Percentiles rank a stretch among this genome's conserved stretches.
phyloP scores from a whole-genome alignment of 2,888 invertebrate species.

The Biston betularia region DNA sequence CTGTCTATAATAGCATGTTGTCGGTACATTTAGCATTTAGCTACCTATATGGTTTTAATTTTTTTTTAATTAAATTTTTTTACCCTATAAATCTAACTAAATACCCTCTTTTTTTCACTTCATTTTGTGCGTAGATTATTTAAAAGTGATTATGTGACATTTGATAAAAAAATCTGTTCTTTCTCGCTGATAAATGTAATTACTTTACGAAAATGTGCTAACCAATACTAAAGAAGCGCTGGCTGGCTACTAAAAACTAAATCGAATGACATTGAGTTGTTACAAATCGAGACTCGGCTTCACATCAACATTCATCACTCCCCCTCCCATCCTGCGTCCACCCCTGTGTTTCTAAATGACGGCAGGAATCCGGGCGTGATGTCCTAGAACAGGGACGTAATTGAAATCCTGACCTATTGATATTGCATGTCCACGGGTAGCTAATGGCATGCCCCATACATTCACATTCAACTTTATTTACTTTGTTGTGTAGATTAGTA shows the following conservation, averaged over 20 bases:
- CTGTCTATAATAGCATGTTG: too few species aligned
- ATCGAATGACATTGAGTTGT: background rate
- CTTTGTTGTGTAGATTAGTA: slow-evolving; percentile 5
- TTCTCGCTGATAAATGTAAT: too few species aligned
- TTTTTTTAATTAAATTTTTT: too few species aligned
- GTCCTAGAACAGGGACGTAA: slow-evolving; percentile 40
- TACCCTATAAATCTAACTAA: too few species aligned
- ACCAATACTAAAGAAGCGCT: background rate
- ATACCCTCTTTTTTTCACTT: too few species aligned
- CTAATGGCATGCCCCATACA: slow-evolving; percentile 20
- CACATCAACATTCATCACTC: background rate
- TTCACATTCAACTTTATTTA: slow-evolving; percentile 17
- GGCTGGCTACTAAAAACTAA: background rate
- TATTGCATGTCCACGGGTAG: slow-evolving; percentile 37
- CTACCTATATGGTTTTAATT: too few species aligned
- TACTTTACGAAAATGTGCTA: too few species aligned
- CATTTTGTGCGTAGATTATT: too few species aligned
- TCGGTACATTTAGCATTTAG: too few species aligned
- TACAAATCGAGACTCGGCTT: background rate
- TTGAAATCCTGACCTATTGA: slow-evolving; percentile 46
- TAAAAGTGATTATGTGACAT: too few species aligned
- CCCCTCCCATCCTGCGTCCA: slow-evolving; percentile 23
- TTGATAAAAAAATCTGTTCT: too few species aligned
- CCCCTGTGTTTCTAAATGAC: slow-evolving; percentile 36
- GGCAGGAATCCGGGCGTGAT: slow-evolving; percentile 42